Percentiles rank a stretch among this genome's conserved stretches.
Evolutionary conservation across 2,797 vertebrate species (phyloP).

Genomic region (Pteronotus mesoamericanus): DNA sequence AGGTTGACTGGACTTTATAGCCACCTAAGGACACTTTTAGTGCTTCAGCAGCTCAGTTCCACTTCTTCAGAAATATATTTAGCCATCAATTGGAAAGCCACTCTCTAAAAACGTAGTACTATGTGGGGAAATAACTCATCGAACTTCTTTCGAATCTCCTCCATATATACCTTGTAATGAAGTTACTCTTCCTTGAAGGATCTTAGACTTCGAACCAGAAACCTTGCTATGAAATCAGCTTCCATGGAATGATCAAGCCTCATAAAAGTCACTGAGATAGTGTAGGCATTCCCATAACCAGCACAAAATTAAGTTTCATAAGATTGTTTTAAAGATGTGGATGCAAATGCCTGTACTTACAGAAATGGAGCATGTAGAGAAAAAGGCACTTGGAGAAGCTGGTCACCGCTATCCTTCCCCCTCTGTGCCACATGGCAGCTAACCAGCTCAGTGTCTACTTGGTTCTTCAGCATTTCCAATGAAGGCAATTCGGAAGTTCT

Average conservation of each 20-base stretch:
- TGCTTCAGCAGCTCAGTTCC: background rate
- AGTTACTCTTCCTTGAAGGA: slow-evolving; percentile 66
- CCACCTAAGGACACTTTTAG: background rate
- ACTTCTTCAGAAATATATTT: slow-evolving; percentile 48
- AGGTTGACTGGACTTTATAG: background rate
- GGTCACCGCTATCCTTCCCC: background rate
- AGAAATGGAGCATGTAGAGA: background rate
- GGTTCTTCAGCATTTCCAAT: background rate
- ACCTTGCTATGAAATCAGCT: slow-evolving; percentile 29
- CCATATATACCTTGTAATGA: slow-evolving; percentile 14
- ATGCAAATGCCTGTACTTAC: background rate
- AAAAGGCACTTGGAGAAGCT: background rate
- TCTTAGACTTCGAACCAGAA: slow-evolving; percentile 10
- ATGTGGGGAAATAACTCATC: slow-evolving; percentile 52
- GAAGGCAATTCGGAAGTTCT: background rate
- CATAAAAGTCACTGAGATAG: slow-evolving; percentile 51
- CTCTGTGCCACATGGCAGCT: background rate
- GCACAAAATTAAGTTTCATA: slow-evolving; percentile 18
- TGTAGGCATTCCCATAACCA: slow-evolving; percentile 20
- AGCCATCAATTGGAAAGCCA: slow-evolving; percentile 45
- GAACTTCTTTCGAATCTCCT: slow-evolving; percentile 23
- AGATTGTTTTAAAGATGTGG: slow-evolving; percentile 26
- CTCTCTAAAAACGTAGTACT: slow-evolving; percentile 46
- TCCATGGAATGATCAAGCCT: slow-evolving; percentile 3
- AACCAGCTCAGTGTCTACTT: background rate